Conservation (phyloP, 2,888 invertebrate genomes). For the Smittia sp. region DNA sequence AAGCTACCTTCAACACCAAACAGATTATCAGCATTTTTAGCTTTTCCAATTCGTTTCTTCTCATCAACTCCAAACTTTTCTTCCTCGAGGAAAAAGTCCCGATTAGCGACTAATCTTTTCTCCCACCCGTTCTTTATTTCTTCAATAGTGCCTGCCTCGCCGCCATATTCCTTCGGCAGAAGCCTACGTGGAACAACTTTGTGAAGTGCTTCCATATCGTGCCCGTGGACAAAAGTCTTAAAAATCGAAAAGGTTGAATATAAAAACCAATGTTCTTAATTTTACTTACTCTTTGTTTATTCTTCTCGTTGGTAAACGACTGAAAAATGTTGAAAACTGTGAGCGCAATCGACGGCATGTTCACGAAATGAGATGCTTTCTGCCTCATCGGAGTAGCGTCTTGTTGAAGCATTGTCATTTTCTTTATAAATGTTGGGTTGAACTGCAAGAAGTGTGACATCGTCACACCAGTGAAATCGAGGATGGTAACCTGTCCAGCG, state of each 20-base stretch:
- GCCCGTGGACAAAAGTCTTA: constrained; percentile 58
- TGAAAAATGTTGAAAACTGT: constrained; percentile 56
- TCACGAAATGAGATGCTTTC: constrained; percentile 57
- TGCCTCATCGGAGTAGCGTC: constrained; percentile 58
- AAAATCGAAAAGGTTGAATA: neutral
- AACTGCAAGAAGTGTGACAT: constrained; percentile 55
- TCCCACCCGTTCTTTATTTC: constrained; percentile 44
- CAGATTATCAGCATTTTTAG: constrained; percentile 44
- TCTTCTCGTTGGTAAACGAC: constrained; percentile 58
- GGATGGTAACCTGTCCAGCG: constrained; percentile 48
- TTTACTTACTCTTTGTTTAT: constrained; percentile 56
- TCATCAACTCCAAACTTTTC: constrained; percentile 47
- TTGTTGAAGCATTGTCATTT: constrained; percentile 54
- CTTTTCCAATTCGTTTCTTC: constrained; percentile 45
- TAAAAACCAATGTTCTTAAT: too few relatives aligned
- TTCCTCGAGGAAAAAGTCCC: constrained; percentile 47
- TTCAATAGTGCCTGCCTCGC: constrained; percentile 56
- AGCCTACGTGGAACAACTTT: constrained; percentile 58
- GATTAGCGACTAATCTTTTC: constrained; percentile 43
- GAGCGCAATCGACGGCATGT: constrained; percentile 58
- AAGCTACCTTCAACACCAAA: constrained; percentile 45
- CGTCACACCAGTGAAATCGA: constrained; percentile 56
- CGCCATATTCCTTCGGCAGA: constrained; percentile 65
- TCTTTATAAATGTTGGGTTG: constrained; percentile 58
- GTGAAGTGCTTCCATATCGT: constrained; percentile 57